Conservation (phyloP, 2,797 vertebrate genomes). For the Bovichtus variegatus region DNA sequence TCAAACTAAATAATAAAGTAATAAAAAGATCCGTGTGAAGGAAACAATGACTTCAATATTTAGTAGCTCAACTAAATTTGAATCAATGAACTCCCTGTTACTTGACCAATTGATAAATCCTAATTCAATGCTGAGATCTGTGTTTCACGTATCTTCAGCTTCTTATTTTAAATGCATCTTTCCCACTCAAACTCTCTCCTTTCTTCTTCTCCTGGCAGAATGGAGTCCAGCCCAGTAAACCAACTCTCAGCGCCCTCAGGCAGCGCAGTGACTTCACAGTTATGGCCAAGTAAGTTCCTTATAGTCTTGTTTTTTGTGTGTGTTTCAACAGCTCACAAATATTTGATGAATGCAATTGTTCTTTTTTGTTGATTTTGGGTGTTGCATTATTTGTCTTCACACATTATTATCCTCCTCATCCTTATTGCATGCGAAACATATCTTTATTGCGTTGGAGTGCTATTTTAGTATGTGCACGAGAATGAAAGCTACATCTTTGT, state of each 20-base stretch:
- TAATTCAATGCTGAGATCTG: not conserved
- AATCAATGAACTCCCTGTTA: not conserved
- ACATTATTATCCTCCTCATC: not conserved
- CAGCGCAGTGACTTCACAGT: slow-evolving; percentile 95
- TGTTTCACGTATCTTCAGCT: not conserved
- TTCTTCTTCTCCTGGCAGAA: slow-evolving; percentile 81
- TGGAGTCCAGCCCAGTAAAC: slow-evolving; percentile 89
- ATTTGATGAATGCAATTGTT: not conserved
- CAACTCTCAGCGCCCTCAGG: slow-evolving; percentile 85
- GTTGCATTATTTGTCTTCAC: slow-evolving; percentile 18
- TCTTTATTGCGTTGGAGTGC: not conserved
- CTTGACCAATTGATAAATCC: not conserved
- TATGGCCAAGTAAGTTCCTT: slow-evolving; percentile 93
- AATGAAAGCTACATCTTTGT: not conserved
- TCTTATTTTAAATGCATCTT: not conserved
- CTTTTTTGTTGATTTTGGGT: not conserved
- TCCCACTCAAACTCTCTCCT: not conserved
- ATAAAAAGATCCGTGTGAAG: not conserved
- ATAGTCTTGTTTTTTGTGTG: not conserved
- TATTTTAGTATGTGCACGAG: not conserved
- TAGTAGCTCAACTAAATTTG: not conserved
- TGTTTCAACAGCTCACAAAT: slow-evolving; percentile 5
- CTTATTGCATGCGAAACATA: not conserved
- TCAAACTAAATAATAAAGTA: too few relatives aligned
- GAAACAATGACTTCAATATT: not conserved